Percentiles rank a stretch among this genome's conserved stretches.
phyloP scores from a whole-genome alignment of 2,797 vertebrate genomes.

The Ficedula albicollis region DNA sequence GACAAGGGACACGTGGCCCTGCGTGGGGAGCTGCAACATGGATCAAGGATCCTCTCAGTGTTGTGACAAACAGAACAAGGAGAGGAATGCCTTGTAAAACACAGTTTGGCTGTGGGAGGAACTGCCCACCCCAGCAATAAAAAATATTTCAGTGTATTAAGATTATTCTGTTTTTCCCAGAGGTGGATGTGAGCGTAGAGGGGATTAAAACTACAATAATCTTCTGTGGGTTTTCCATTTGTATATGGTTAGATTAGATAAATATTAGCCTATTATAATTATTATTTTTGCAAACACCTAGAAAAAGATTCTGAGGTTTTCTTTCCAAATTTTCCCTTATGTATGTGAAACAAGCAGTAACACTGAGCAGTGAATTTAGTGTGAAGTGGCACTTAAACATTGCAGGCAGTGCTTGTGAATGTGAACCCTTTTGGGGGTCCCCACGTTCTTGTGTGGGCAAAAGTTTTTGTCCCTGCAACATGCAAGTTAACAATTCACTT shows the following conservation, averaged over 20 bases:
- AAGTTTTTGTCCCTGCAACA: background rate
- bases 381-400: background rate
- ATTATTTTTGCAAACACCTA: background rate
- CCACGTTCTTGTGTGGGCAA: background rate
- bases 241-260: background rate
- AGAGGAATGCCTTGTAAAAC: background rate
- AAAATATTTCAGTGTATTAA: background rate
- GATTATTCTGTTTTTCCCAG: background rate
- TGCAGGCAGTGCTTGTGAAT: background rate
- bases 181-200: background rate
- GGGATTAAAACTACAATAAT: background rate
- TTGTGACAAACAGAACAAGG: background rate
- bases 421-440: background rate
- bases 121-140: background rate
- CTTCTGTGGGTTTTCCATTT: background rate
- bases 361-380: background rate
- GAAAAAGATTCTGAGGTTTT: background rate
- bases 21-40: background rate
- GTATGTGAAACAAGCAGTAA: background rate
- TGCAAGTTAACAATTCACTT: background rate
- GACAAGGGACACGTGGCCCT: background rate
- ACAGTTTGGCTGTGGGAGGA: background rate
- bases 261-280: background rate
- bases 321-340: background rate
- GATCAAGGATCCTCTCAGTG: accelerated